Evolutionary conservation across 2,888 invertebrate species (phyloP), one percentile per base, ranked within the genome.

Genomic region (Lycia hirtaria): DNA sequence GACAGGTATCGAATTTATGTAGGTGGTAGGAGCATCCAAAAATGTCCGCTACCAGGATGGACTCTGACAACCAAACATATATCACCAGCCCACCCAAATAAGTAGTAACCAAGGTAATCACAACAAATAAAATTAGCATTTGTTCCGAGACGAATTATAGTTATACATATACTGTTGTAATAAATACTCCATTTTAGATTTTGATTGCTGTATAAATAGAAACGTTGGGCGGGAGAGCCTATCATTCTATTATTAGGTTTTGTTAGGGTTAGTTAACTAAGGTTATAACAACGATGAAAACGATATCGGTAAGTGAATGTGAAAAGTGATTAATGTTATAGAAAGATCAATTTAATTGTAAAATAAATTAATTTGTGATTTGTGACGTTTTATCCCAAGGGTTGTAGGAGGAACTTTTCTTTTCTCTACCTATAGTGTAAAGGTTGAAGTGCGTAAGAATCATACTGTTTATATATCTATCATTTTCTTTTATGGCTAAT

Each of bases 91-190:
- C 69, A 65, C 66, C 89, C 86, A 85, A 83, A 87, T 85, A 85
- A 72, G 85, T 71, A 64, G 63, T 58, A 65, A 64, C 70, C 80
- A 87, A 88, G 84, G 83, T 76, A 83, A 83, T 68, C 74, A 72
- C 76, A 80, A 83, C 82, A 80, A 81, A 81, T 80, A 77, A 87
- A 88, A 89, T 90, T 90, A 72, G 80, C 87, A 88, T 89, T 88
- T 85, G 83, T 75, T 80, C 76, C 79, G 75, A 83, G 77, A 80
- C 76, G 74, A 73, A 78, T 69, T 68, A 59, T 69, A 38, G 22
- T 22, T 38, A 14, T 14, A 7, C 9, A 78, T 73, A 73, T 76
- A 76, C 85, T 85, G 76, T 79, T 81, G 83, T 76, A 83, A 85
- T 87, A 83, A 83, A 85, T 88, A 85, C 80, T 83, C 85, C 81